phyloP scores from a whole-genome alignment of 2,888 invertebrate genomes.

The Drosophila merina region DNA sequence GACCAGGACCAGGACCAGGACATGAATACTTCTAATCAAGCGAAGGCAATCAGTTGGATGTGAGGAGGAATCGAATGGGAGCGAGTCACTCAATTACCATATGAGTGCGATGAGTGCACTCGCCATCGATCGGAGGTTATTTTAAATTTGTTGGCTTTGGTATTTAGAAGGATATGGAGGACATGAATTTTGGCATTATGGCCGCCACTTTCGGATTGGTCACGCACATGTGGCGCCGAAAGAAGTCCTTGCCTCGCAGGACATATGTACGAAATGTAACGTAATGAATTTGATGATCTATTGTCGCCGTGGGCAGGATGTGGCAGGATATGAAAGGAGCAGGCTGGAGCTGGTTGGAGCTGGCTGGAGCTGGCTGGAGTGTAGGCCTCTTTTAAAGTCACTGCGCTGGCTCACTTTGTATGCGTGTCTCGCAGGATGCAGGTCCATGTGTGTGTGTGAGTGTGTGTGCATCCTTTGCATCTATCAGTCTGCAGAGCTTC shows the following conservation, averaged over 20 bases:
- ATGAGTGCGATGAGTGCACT: constrained; percentile 30
- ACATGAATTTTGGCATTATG: constrained; percentile 26
- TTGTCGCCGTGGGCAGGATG: constrained; percentile 74
- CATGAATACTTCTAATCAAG: constrained; percentile 41
- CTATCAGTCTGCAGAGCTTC: constrained; percentile 77
- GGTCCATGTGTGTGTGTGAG: constrained; percentile 14
- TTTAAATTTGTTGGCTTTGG: neutral
- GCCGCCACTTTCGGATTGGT: constrained; percentile 57
- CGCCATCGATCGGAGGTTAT: constrained; percentile 1
- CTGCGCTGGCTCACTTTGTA: constrained; percentile 71
- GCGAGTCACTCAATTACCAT: constrained; percentile 38
- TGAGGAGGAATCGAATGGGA: constrained; percentile 25
- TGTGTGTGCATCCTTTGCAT: constrained; percentile 70
- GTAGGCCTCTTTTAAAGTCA: constrained; percentile 70
- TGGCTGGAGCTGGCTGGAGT: neutral
- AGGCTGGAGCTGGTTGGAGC: neutral
- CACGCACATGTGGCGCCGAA: constrained; percentile 57
- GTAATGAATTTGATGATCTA: constrained; percentile 84
- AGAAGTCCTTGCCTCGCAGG: constrained; percentile 36
- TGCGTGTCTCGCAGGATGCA: constrained; percentile 60
- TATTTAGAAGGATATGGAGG: neutral
- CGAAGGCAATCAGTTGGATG: constrained; percentile 27
- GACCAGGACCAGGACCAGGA: neutral
- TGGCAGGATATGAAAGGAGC: neutral
- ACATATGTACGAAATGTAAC: constrained; percentile 78